Evolutionary conservation across 2,888 invertebrate species (phyloP), one percentile per base, ranked within the genome.

Genomic region (Pterostichus niger): DNA sequence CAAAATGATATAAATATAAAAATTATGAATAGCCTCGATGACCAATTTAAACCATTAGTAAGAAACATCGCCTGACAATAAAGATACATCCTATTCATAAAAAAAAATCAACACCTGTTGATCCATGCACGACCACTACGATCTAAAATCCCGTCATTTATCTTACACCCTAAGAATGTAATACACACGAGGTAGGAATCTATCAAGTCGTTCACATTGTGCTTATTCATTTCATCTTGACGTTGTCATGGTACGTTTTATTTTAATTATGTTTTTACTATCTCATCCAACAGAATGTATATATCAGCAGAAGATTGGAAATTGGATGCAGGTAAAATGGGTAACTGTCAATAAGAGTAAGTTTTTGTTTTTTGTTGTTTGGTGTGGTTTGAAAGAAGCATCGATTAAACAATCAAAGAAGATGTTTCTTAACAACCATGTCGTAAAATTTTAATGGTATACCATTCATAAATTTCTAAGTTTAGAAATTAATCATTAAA

Each of bases 401-500:
- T 52, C 6, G 52, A 10, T 52, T 52, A 52, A 52, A 52, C n/a
- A 52, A n/a, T 52, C 1, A 40, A 40, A 40, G 40, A 40, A 40
- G 52, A 52, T 13, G 52, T 52, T 52, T 52, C 6, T 52, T 52
- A 5, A 9, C 9, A 6, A 40, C 9, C 11, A 7, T 59, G 31
- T 31, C 15, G 15, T 59, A 59, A 59, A 59, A 17, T 59, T 59
- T 59, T 59, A 59, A 59, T 59, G 11, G 31, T 15, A 11, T 24
- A 13, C 24, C 11, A 59, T 59, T 59, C 24, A 59, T 24, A 59
- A 59, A 24, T n/a, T 40, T 17, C 59, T 59, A 59, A 59, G 11
- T 59, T 59, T 59, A 59, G 59, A 59, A 24, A 59, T 59, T 59
- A 59, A 59, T 59, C 59, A 59, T 59, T 24, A 59, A 59, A 59